phyloP scores from a whole-genome alignment of 2,888 invertebrate species.

The Hyposoter dolosus region DNA sequence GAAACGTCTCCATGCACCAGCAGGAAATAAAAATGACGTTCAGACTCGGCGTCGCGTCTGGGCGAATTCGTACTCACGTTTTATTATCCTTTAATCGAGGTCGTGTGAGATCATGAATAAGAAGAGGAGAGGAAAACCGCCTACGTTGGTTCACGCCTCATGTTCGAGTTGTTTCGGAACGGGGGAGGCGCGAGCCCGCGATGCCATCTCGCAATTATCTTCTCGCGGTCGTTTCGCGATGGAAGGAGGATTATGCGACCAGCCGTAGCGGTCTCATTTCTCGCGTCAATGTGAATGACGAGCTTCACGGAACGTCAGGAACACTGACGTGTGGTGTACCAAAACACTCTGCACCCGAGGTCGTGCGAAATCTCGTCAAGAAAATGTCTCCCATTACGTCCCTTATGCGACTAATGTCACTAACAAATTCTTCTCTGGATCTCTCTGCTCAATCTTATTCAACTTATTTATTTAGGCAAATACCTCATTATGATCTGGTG shows the following conservation, averaged over 20 bases:
- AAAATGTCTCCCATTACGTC: conserved; percentile 75
- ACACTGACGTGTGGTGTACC: conserved; percentile 30
- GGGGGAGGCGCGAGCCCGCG: conserved; percentile 26
- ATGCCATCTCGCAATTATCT: conserved; percentile 64
- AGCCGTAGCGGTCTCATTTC: conserved; percentile 46
- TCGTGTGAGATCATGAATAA: conserved; percentile 12
- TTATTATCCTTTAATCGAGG: conserved; percentile 55
- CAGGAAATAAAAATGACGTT: conserved; percentile 3
- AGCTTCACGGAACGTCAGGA: conserved; percentile 19
- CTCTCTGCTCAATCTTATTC: background rate
- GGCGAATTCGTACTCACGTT: conserved; percentile 27
- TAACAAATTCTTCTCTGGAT: conserved; percentile 70
- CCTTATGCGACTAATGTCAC: conserved; percentile 76
- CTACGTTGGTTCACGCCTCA: conserved; percentile 32
- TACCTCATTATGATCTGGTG: background rate
- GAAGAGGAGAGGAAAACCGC: conserved; percentile 27
- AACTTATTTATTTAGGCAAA: background rate
- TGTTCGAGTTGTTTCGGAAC: conserved; percentile 44
- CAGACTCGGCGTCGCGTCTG: background rate
- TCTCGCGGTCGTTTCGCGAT: conserved; percentile 62
- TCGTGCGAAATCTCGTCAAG: conserved; percentile 47
- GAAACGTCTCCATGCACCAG: background rate
- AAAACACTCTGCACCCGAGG: conserved; percentile 28
- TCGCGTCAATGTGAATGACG: conserved; percentile 4
- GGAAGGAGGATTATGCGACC: conserved; percentile 49